Conservation (phyloP, 2,113 vertebrate genomes). For the Mohoua ochrocephala region DNA sequence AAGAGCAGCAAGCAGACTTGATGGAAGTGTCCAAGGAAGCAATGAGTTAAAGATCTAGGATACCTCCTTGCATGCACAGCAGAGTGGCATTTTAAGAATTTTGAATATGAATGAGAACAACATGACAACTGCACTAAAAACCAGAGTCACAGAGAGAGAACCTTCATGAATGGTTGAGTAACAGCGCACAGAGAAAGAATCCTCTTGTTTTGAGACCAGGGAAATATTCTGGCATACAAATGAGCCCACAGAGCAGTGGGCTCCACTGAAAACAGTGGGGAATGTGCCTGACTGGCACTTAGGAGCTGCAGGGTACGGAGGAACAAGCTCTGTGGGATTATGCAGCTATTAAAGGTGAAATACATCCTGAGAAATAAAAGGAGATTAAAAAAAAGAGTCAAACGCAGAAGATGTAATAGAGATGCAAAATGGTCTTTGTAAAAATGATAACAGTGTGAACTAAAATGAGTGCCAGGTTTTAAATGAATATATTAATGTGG, state of each 20-base stretch:
- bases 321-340: not conserved
- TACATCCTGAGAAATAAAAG: not conserved
- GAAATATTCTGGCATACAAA: not conserved
- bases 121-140: not conserved
- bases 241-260: not conserved
- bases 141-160: not conserved
- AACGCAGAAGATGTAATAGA: not conserved
- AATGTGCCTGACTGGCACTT: not conserved
- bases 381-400: not conserved
- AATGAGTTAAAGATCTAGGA: not conserved
- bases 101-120: not conserved
- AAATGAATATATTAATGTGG: not conserved
- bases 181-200: not conserved
- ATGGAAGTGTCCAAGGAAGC: not conserved
- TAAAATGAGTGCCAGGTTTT: not conserved
- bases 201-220: not conserved
- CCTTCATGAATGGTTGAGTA: not conserved
- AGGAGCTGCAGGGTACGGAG: not conserved
- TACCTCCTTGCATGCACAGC: rapidly evolving
- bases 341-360: not conserved
- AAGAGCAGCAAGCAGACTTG: not conserved
- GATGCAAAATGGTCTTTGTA: not conserved
- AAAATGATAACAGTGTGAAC: not conserved
- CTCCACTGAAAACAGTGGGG: not conserved
- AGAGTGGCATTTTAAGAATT: not conserved